Conservation (phyloP, 2,113 vertebrate species). For the Regulus satrapa region DNA sequence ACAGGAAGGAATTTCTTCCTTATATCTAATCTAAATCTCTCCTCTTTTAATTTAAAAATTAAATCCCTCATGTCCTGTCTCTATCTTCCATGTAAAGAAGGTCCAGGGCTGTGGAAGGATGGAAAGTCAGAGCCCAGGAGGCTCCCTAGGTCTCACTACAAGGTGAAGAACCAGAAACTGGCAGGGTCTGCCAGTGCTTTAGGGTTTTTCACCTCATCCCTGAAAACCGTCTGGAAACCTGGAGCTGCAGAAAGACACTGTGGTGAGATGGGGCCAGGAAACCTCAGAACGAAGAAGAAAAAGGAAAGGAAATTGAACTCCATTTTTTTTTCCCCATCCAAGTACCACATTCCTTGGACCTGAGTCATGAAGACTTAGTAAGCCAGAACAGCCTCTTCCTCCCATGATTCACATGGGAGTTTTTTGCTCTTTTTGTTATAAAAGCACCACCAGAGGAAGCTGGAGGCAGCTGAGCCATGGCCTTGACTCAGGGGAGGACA, state of each 20-base stretch:
- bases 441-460: neutral
- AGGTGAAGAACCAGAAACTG: neutral
- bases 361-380: neutral
- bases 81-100: neutral
- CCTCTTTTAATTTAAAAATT: neutral
- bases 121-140: neutral
- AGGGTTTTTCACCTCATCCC: neutral
- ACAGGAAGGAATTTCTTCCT: neutral
- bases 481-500: neutral
- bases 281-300: neutral
- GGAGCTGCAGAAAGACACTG: neutral
- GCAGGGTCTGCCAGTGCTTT: neutral
- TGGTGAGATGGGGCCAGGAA: neutral
- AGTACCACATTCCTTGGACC: neutral
- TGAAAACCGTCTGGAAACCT: neutral
- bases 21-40: neutral
- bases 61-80: neutral
- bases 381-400: neutral
- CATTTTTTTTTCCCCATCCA: neutral
- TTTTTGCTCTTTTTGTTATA: neutral
- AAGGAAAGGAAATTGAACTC: neutral
- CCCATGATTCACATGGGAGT: fast-evolving
- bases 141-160: fast-evolving
- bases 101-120: fast-evolving
- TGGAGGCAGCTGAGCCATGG: fast-evolving